Conservation (phyloP, 1,140 invertebrate species). For the Yoshiicerus persimilis region DNA sequence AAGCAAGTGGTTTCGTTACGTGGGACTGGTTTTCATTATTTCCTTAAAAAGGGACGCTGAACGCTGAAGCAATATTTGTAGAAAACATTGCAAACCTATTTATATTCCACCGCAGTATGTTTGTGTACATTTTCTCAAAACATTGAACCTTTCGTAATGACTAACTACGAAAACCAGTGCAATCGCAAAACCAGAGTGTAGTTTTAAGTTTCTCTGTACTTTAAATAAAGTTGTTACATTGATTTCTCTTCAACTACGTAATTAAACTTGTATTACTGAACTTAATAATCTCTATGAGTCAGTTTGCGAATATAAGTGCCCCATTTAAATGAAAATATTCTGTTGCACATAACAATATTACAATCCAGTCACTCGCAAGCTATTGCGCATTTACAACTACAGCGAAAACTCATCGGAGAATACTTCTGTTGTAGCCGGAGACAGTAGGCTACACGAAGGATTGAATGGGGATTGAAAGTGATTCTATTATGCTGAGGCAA, state of each 20-base stretch:
- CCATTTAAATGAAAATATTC: not conserved
- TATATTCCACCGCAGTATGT: too few relatives aligned
- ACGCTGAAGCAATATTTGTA: too few relatives aligned
- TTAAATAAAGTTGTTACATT: too few relatives aligned
- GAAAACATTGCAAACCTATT: too few relatives aligned
- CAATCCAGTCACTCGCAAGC: not conserved
- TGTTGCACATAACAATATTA: not conserved
- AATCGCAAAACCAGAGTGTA: too few relatives aligned
- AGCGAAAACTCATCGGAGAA: not conserved
- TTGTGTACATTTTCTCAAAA: too few relatives aligned
- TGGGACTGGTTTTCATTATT: not conserved
- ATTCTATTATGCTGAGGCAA: constrained; percentile 27
- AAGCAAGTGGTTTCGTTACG: not conserved
- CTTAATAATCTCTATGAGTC: not conserved
- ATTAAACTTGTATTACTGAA: too few relatives aligned
- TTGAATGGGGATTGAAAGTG: constrained; percentile 27
- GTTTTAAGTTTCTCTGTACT: too few relatives aligned
- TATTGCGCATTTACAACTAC: not conserved
- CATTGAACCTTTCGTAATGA: not conserved
- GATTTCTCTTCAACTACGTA: too few relatives aligned
- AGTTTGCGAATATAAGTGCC: not conserved
- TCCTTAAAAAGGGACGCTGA: not conserved
- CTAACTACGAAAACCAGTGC: too few relatives aligned
- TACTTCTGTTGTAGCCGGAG: not conserved
- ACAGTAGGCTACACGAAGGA: not conserved